Base-by-base conservation (phyloP, 1,140 invertebrate species). In the Drosophila busckii region DNA sequence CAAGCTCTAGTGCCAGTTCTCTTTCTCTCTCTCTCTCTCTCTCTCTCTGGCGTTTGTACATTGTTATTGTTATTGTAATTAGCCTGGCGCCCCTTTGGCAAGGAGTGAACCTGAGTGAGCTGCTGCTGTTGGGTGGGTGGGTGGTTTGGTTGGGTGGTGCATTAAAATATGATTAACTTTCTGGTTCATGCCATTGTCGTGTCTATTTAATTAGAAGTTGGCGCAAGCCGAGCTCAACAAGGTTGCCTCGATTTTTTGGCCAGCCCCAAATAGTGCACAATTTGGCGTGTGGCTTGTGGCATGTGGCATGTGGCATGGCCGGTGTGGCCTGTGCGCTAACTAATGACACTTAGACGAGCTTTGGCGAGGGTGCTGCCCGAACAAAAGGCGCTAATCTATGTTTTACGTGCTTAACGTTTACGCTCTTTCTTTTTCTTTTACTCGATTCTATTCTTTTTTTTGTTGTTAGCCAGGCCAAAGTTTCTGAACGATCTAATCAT, bases 151-250 rank as follows among this genome's bases (percentile, higher is more conserved):
- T n/a, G 67, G 66, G 50, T 70, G 46, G 66, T 52, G 52, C 71
- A 76, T 76, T 76, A 76, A 76, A 78, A 76, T 76, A 76, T 76
- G 73, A 76, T 76, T 76, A 76, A 76, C 71, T 76, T 70, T 76
- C 50, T 60, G 60, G 66, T 65, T 70, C 73, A 53, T 70, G 54
- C 55, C 71, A 70, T 62, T 78, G 71, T 78, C 67, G 71, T 76
- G 71, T 76, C 71, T 76, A 78, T 76, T 76, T 78, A 76, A 76
- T 76, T 76, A 76, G 55, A 70, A 78, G 25, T 54, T 35, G 28
- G 63, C n/a, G n/a, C n/a, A n/a, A 28, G 31, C 35, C 26, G 35
- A 10, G 31, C 34, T 48, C 35, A 28, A 37, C n/a, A n/a, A n/a
- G n/a, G n/a, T n/a, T n/a, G n/a, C n/a, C n/a, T n/a, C n/a, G n/a